Evolutionary conservation across 2,888 invertebrate genomes (phyloP).

Genomic region (Penaeus monodon): DNA sequence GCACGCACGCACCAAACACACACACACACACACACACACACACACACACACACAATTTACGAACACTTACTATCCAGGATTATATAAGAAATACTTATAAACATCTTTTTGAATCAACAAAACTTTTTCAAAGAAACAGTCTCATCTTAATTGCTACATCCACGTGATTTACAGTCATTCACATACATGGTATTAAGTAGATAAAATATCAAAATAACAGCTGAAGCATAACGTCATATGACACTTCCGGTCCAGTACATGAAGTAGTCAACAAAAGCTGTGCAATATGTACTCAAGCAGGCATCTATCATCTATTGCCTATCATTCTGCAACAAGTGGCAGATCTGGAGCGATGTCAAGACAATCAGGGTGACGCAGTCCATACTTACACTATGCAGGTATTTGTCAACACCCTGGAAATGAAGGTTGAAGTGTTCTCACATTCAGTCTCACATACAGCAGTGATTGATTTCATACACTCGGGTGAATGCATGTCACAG

Average conservation of each 20-base stretch:
- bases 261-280: not conserved
- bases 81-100: not conserved
- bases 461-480: slow-evolving; percentile 20
- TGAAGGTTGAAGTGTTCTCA: slow-evolving; percentile 37
- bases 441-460: not conserved
- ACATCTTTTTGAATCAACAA: not conserved
- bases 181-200: no score
- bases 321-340: not conserved
- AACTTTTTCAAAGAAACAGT: no score
- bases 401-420: slow-evolving; percentile 50
- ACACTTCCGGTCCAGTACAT: not conserved
- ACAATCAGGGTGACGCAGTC: not conserved
- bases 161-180: no score
- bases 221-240: no score
- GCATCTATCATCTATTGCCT: not conserved
- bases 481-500: not conserved
- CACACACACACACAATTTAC: no score
- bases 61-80: no score
- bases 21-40: no score
- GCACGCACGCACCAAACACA: not conserved
- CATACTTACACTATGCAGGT: slow-evolving; percentile 54
- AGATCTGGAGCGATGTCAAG: not conserved
- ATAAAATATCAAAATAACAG: not conserved
- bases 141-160: no score
- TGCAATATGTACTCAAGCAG: no score